Percentiles rank a stretch among this genome's conserved stretches.
These are phyloP conservation scores for Aphidius gifuensis DNA, from an alignment of 1,140 invertebrate genomes.

Conservation along the genomic window DNA sequence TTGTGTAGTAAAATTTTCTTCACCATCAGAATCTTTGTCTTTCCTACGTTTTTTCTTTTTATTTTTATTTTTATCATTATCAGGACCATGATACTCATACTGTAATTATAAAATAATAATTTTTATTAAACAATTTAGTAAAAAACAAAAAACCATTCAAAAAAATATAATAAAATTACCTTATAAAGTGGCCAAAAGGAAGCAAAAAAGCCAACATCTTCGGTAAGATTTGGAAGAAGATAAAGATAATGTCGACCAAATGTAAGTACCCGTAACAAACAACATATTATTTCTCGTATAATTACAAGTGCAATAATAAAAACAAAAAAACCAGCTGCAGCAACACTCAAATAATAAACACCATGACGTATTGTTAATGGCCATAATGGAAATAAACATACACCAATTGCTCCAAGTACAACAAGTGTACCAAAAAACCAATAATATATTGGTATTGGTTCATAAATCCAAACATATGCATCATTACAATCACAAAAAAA, in stretches of 20 bases:
- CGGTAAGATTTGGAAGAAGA: slow-evolving; percentile 96
- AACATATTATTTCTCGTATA: slow-evolving; percentile 87
- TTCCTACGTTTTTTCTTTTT: slow-evolving; percentile 76
- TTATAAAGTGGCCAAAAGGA: slow-evolving; percentile 98
- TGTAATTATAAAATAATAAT: slow-evolving; percentile 44
- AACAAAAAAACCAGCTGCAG: slow-evolving; percentile 89
- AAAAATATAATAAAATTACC: slow-evolving; percentile 54
- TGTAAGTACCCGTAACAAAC: slow-evolving; percentile 74
- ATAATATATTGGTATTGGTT: slow-evolving; percentile 94
- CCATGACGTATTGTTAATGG: slow-evolving; percentile 88
- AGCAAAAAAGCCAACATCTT: slow-evolving; percentile 98
- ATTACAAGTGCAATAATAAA: slow-evolving; percentile 88
- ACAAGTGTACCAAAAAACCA: slow-evolving; percentile 91
- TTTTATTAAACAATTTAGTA: neutral
- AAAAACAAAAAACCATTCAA: neutral
- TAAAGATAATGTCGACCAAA: slow-evolving; percentile 92
- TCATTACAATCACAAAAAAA: slow-evolving; percentile 89
- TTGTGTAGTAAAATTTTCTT: slow-evolving; percentile 48
- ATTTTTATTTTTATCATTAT: slow-evolving; percentile 57
- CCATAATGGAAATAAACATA: slow-evolving; percentile 98
- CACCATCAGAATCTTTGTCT: slow-evolving; percentile 72
- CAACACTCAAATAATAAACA: slow-evolving; percentile 95
- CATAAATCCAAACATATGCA: slow-evolving; percentile 99
- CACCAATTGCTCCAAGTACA: slow-evolving; percentile 88
- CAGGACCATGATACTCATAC: slow-evolving; percentile 73